These are phyloP conservation scores for Electrophaes corylata DNA, from an alignment of 2,888 invertebrate genomes.

Conservation along the genomic window DNA sequence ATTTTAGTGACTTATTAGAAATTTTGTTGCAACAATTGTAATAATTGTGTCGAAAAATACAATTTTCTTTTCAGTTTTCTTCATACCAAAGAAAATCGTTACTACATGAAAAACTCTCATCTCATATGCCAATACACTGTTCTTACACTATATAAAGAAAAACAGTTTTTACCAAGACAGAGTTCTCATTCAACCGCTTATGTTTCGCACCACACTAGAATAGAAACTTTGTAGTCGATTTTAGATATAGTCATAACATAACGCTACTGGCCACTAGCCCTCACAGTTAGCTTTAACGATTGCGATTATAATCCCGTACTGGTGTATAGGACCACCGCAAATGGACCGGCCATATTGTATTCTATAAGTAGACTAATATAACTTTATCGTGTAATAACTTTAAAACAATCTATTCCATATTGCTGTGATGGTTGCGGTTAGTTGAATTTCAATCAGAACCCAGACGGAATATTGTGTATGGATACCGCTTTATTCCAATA, in stretches of 20 bases:
- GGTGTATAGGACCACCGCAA: conserved; percentile 21
- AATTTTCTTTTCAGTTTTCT: too few species aligned
- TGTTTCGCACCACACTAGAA: conserved; percentile 6
- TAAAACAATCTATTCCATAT: neutral
- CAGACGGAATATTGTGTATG: too few species aligned
- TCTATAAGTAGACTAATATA: neutral
- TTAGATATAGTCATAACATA: conserved; percentile 52
- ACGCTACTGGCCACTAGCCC: conserved; percentile 42
- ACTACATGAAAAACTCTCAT: too few species aligned
- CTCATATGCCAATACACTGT: too few species aligned
- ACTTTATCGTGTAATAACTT: conserved; percentile 4
- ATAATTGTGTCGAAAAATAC: too few species aligned
- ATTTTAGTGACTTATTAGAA: too few species aligned
- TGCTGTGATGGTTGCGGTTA: neutral
- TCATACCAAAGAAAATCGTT: too few species aligned
- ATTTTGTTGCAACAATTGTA: too few species aligned
- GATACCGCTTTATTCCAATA: too few species aligned
- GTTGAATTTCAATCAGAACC: too few species aligned
- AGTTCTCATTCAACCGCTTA: neutral
- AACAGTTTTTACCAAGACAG: too few species aligned
- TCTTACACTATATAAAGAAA: too few species aligned
- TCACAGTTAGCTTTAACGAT: conserved; percentile 56
- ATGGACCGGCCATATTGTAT: conserved; percentile 7
- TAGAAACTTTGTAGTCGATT: conserved; percentile 17
- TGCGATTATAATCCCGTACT: conserved; percentile 40